phyloP scores from a whole-genome alignment of 2,113 vertebrate genomes.

The Eclectus roratus region DNA sequence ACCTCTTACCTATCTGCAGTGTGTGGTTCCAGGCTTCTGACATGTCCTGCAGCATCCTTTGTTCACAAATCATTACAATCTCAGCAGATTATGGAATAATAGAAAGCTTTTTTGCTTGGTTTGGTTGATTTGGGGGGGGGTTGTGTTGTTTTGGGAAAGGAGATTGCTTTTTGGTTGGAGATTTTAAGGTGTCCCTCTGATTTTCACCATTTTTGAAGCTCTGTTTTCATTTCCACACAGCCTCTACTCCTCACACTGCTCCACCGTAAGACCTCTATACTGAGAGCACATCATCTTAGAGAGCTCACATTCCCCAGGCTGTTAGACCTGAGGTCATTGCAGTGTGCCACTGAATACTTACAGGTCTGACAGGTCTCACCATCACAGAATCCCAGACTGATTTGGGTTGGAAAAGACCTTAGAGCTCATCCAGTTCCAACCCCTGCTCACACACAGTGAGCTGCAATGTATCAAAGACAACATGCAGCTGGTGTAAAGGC shows the following conservation, averaged over 20 bases:
- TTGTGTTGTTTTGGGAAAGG: background rate
- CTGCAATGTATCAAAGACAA: background rate
- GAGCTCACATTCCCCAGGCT: background rate
- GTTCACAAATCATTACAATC: background rate
- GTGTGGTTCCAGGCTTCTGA: background rate
- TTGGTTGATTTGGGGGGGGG: background rate
- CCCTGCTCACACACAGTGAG: background rate
- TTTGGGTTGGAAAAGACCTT: background rate
- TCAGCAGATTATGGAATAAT: background rate
- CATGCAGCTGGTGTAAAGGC: background rate
- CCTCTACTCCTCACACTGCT: background rate
- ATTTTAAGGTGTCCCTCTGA: background rate
- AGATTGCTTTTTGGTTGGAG: background rate
- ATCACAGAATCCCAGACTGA: background rate
- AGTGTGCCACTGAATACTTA: background rate
- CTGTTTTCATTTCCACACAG: background rate
- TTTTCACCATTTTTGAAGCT: background rate
- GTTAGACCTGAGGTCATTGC: background rate
- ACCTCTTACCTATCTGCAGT: background rate
- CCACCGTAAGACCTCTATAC: background rate
- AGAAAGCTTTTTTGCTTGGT: background rate
- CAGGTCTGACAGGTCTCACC: background rate
- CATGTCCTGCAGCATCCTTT: background rate
- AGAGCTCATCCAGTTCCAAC: background rate
- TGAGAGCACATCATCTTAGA: rapidly evolving